Conservation (phyloP, 2,113 vertebrate genomes). For the Oncorhynchus gorbuscha region DNA sequence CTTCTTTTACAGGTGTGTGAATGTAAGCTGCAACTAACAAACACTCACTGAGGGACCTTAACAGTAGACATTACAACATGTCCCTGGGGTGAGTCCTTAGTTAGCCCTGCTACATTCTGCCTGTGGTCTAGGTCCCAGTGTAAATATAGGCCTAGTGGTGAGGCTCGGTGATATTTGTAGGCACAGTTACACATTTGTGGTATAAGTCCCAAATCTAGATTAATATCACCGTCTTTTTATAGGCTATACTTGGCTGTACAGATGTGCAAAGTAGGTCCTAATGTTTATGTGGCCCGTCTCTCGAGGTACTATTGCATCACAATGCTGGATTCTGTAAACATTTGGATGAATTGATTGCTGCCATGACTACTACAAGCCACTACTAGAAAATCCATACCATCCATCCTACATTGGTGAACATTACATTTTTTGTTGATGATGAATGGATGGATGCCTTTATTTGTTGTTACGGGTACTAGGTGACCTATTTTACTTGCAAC, state of each 20-base stretch:
- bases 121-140: neutral
- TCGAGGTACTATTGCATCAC: too few relatives aligned
- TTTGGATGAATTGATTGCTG: too few relatives aligned
- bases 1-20: slow-evolving; percentile 1
- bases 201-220: neutral
- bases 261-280: too few relatives aligned
- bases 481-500: too few relatives aligned
- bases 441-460: too few relatives aligned
- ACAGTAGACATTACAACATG: neutral
- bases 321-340: too few relatives aligned
- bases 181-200: neutral
- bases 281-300: too few relatives aligned
- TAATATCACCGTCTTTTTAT: neutral
- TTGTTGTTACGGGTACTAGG: too few relatives aligned
- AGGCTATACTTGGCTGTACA: neutral
- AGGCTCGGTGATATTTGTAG: neutral
- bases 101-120: slow-evolving; percentile 9
- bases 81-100: neutral
- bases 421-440: too few relatives aligned
- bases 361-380: too few relatives aligned
- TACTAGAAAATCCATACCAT: too few relatives aligned
- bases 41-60: neutral
- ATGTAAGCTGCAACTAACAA: neutral
- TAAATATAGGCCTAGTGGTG: slow-evolving; percentile 3
- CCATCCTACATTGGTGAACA: too few relatives aligned